Conservation (phyloP, 2,797 vertebrate genomes). For the Oreonectes daqikongensis region DNA sequence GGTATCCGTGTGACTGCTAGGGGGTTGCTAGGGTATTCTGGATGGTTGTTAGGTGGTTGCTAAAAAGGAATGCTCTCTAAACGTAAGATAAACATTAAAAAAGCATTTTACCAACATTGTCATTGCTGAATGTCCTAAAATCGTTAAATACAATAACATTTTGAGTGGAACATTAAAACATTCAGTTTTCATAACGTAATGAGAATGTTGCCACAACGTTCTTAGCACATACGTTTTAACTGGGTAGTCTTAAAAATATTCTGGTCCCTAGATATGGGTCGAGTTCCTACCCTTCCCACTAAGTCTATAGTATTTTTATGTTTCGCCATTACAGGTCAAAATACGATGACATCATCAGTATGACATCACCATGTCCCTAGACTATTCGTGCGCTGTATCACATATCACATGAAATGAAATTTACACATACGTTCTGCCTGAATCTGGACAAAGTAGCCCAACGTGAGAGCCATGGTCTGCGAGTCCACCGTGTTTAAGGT, state of each 20-base stretch:
- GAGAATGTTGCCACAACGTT: too few relatives aligned
- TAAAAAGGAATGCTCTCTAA: too few relatives aligned
- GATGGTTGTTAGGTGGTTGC: not conserved
- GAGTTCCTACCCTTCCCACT: too few relatives aligned
- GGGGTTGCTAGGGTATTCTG: too few relatives aligned
- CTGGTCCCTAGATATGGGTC: not conserved
- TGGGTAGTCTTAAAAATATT: not conserved
- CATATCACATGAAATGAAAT: not conserved
- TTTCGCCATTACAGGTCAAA: not conserved
- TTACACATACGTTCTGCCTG: conserved; percentile 93
- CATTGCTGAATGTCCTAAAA: too few relatives aligned
- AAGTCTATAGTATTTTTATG: too few relatives aligned
- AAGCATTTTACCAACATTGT: too few relatives aligned
- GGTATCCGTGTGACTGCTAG: not conserved
- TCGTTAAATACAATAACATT: too few relatives aligned
- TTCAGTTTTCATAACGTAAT: too few relatives aligned
- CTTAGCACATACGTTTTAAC: too few relatives aligned
- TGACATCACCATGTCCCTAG: not conserved
- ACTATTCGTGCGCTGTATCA: not conserved
- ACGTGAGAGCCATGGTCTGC: conserved; percentile 94
- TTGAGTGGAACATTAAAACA: too few relatives aligned
- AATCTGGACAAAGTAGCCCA: conserved; percentile 94
- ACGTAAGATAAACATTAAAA: too few relatives aligned
- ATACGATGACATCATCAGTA: not conserved
- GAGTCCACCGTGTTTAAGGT: conserved; percentile 94